phyloP scores from a whole-genome alignment of 2,113 vertebrate genomes.

The Dinomys branickii region DNA sequence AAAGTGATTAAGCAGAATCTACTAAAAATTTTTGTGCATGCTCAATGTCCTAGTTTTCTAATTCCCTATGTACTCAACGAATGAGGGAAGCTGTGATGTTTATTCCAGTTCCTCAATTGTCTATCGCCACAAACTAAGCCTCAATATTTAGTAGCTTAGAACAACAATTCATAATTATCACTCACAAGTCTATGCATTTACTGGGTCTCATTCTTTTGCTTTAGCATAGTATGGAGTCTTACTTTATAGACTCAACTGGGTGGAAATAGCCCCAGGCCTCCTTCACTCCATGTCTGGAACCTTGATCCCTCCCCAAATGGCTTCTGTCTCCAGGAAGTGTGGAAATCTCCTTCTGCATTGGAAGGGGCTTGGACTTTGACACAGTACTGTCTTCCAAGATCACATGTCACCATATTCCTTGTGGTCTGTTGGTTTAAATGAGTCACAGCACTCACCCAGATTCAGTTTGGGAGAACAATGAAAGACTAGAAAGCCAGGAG shows the following conservation, averaged over 20 bases:
- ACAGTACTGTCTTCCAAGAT: neutral
- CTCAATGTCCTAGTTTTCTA: neutral
- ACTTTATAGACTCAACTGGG: neutral
- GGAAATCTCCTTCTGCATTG: neutral
- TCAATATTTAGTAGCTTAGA: neutral
- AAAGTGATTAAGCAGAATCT: neutral
- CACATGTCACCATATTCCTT: neutral
- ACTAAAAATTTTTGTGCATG: neutral
- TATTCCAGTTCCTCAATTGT: neutral
- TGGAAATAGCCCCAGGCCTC: neutral
- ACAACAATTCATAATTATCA: neutral
- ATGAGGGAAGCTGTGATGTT: neutral
- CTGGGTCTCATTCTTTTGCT: neutral
- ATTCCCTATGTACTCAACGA: neutral
- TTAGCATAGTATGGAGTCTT: neutral
- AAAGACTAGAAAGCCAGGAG: neutral
- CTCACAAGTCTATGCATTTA: neutral
- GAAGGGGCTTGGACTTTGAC: neutral
- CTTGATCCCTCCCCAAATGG: too few species aligned
- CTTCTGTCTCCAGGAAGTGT: too few species aligned
- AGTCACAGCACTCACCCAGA: neutral
- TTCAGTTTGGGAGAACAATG: neutral
- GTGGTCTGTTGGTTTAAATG: neutral
- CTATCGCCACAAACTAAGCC: neutral
- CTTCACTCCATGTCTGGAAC: too few species aligned